A percentile compares a stretch with the other conserved stretches of the same genome.
phyloP scores from a whole-genome alignment of 1,140 invertebrate genomes.

The Sarcophaga peregrina region DNA sequence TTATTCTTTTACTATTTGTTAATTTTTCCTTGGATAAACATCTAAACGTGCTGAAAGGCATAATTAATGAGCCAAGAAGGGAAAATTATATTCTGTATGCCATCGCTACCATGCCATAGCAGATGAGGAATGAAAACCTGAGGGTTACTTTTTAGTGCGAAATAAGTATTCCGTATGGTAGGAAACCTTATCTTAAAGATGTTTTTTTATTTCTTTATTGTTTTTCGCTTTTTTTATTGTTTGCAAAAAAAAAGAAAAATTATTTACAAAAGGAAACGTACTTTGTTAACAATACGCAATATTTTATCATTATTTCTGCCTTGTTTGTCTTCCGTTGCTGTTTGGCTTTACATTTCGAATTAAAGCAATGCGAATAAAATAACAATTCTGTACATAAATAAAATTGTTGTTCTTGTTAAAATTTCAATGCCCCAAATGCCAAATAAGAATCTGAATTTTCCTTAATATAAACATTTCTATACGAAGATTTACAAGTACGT shows the following conservation, averaged over 20 bases:
- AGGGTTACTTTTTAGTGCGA: constrained; percentile 15
- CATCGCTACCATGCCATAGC: neutral
- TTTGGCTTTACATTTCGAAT: neutral
- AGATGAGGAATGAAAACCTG: constrained; percentile 15
- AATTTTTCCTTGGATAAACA: constrained; percentile 28
- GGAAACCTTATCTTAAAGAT: constrained; percentile 34
- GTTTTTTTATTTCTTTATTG: neutral
- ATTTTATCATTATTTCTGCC: constrained; percentile 33
- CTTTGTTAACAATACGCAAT: constrained; percentile 37
- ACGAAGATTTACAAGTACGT: too few species aligned
- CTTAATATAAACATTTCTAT: too few species aligned
- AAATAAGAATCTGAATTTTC: neutral
- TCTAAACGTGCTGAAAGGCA: constrained; percentile 41
- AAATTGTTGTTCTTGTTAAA: neutral
- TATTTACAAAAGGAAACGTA: constrained; percentile 21
- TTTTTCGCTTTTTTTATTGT: constrained; percentile 1
- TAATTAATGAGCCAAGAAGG: constrained; percentile 39
- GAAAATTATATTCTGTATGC: constrained; percentile 22
- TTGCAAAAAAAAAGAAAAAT: neutral
- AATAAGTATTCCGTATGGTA: neutral
- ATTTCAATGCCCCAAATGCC: neutral
- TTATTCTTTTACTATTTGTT: constrained; percentile 6
- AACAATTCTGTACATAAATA: neutral
- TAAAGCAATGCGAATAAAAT: neutral
- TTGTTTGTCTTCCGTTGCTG: constrained; percentile 26